Evolutionary conservation across 2,888 invertebrate species (phyloP).

Genomic region (Graphium colonna): DNA sequence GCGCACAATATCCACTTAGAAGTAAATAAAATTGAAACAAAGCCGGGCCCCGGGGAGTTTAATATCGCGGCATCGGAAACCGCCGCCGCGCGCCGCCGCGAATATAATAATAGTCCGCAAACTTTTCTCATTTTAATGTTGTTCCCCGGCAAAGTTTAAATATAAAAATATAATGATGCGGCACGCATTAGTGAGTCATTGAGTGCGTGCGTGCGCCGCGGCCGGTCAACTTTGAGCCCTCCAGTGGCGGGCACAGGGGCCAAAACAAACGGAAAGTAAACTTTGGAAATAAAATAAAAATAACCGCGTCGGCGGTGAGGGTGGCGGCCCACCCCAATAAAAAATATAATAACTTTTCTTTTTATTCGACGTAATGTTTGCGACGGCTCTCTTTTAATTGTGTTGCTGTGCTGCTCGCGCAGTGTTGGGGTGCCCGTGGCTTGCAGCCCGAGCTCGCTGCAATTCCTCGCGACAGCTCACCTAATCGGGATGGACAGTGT

Average conservation of each 20-base stretch:
- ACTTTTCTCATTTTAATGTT: constrained; percentile 78
- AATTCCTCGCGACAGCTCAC: constrained; percentile 27
- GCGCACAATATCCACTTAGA: constrained; percentile 34
- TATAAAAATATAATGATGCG: constrained; percentile 77
- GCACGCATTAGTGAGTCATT: constrained; percentile 78
- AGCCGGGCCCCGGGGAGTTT: constrained; percentile 42
- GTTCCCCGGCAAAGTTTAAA: constrained; percentile 75
- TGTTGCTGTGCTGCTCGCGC: constrained; percentile 63
- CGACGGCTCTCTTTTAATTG: constrained; percentile 71
- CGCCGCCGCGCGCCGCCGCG: constrained; percentile 34
- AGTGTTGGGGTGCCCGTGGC: constrained; percentile 57
- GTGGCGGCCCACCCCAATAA: constrained; percentile 77
- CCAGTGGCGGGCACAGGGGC: constrained; percentile 72
- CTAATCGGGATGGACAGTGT: constrained; percentile 21
- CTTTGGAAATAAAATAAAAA: constrained; percentile 80
- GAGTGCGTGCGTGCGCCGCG: constrained; percentile 62
- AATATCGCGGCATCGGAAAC: constrained; percentile 45
- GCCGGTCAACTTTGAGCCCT: constrained; percentile 62
- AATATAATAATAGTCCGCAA: constrained; percentile 56
- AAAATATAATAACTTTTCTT: constrained; percentile 80
- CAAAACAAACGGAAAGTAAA: constrained; percentile 79
- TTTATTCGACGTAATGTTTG: constrained; percentile 77
- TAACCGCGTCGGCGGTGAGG: constrained; percentile 77
- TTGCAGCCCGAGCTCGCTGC: constrained; percentile 6
- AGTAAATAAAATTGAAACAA: constrained; percentile 42